Percentiles rank a stretch among this genome's conserved stretches.
phyloP scores from a whole-genome alignment of 2,113 vertebrate genomes.

The Bostrychus sinensis region DNA sequence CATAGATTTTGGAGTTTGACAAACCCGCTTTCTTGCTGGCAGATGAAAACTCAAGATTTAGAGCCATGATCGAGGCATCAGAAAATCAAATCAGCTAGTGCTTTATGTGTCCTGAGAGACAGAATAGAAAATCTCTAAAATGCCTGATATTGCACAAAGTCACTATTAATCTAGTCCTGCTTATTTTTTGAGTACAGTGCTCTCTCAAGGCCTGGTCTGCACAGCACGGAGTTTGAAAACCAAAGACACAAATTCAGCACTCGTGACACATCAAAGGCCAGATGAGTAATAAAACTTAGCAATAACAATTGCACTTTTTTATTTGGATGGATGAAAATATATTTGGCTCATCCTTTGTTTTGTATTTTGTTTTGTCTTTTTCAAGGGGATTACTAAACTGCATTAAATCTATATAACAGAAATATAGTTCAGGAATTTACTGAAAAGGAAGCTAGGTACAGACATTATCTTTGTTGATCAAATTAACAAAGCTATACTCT shows the following conservation, averaged over 20 bases:
- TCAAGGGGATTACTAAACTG: slow-evolving; percentile 21
- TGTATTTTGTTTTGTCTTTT: slow-evolving; percentile 34
- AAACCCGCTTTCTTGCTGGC: slow-evolving; percentile 88
- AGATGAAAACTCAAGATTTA: slow-evolving; percentile 92
- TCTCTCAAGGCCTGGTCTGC: slow-evolving; percentile 13
- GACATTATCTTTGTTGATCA: background rate
- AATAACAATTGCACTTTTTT: slow-evolving; percentile 60
- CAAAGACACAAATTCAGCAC: slow-evolving; percentile 48
- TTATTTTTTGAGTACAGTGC: slow-evolving; percentile 35
- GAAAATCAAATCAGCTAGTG: slow-evolving; percentile 72
- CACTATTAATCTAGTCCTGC: slow-evolving; percentile 36
- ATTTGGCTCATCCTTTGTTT: too few species aligned
- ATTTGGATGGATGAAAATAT: slow-evolving; percentile 16
- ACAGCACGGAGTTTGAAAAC: slow-evolving; percentile 38
- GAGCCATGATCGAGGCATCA: slow-evolving; percentile 89
- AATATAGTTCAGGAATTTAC: slow-evolving; percentile 14
- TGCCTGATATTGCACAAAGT: slow-evolving; percentile 35
- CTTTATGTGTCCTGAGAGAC: slow-evolving; percentile 35
- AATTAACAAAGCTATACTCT: slow-evolving; percentile 1
- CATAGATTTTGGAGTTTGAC: slow-evolving; percentile 95
- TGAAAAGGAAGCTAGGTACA: slow-evolving; percentile 19
- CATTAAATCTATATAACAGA: slow-evolving; percentile 24
- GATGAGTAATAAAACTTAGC: slow-evolving; percentile 40
- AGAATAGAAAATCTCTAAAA: slow-evolving; percentile 1
- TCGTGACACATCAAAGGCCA: slow-evolving; percentile 41